Conservation (phyloP, 2,888 invertebrate genomes). For the Melieria crassipennis region DNA sequence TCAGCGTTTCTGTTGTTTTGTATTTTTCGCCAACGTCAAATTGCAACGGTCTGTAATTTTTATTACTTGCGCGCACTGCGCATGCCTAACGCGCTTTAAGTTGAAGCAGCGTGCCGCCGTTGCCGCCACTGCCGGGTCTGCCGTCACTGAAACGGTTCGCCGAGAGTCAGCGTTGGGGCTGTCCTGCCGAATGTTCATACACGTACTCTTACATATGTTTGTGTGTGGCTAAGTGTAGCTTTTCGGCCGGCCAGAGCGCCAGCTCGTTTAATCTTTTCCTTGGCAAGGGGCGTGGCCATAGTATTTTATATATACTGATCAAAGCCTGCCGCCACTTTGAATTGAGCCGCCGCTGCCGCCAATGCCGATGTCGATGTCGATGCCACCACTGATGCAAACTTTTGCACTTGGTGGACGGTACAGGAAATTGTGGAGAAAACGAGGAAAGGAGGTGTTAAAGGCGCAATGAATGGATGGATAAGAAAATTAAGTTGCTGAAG, state of each 20-base stretch:
- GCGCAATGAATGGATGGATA: no score
- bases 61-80: slow-evolving; percentile 48
- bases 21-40: slow-evolving; percentile 45
- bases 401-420: no score
- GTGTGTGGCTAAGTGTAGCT: neutral
- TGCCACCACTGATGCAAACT: no score
- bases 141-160: no score
- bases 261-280: slow-evolving; percentile 67
- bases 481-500: no score
- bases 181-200: neutral
- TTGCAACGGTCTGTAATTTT: slow-evolving; percentile 56
- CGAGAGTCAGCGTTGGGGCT: no score
- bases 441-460: no score
- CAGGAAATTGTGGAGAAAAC: no score
- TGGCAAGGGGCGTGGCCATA: slow-evolving; percentile 60
- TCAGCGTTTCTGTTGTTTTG: neutral
- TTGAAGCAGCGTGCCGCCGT: neutral
- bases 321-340: slow-evolving; percentile 65
- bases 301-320: slow-evolving; percentile 66
- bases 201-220: neutral
- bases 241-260: slow-evolving; percentile 55
- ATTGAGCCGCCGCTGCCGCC: slow-evolving; percentile 35
- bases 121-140: no score
- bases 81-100: slow-evolving; percentile 44
- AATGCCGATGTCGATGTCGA: no score